Evolutionary conservation across 2,113 vertebrate genomes (phyloP).

Genomic region (Aldabrachelys gigantea): DNA sequence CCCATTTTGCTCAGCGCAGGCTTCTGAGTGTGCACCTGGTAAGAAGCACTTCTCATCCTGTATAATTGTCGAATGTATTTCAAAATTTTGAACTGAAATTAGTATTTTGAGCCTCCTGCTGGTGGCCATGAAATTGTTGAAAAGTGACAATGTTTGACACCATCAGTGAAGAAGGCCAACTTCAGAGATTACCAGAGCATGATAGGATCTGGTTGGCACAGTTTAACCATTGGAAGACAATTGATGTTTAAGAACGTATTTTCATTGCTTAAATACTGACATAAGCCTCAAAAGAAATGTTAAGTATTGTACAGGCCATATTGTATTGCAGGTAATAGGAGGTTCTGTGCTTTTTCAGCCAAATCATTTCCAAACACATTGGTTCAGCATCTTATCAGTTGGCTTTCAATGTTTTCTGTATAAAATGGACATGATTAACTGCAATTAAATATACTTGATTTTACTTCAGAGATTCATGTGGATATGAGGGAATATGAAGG

Average conservation of each 20-base stretch:
- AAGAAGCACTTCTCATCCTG: background rate
- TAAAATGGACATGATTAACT: background rate
- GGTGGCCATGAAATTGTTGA: background rate
- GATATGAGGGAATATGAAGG: background rate
- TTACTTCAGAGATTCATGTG: background rate
- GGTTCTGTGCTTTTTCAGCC: background rate
- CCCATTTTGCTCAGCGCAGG: background rate
- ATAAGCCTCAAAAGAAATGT: background rate
- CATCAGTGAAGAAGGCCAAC: background rate
- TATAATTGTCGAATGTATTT: background rate
- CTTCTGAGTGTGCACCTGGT: background rate
- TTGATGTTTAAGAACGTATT: background rate
- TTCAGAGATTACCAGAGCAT: background rate
- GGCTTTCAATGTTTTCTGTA: background rate
- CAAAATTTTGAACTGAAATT: background rate
- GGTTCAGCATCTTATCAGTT: background rate
- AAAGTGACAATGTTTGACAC: background rate
- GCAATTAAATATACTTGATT: background rate
- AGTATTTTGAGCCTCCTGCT: background rate
- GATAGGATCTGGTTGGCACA: background rate
- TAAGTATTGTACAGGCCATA: accelerated
- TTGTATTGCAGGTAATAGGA: background rate
- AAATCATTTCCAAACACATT: background rate
- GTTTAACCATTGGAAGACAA: background rate
- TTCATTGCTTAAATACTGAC: background rate